These are phyloP conservation scores for Beroe ovata DNA, from an alignment of 37 sponge, comb jelly and placozoan species.

Conservation along the genomic window DNA sequence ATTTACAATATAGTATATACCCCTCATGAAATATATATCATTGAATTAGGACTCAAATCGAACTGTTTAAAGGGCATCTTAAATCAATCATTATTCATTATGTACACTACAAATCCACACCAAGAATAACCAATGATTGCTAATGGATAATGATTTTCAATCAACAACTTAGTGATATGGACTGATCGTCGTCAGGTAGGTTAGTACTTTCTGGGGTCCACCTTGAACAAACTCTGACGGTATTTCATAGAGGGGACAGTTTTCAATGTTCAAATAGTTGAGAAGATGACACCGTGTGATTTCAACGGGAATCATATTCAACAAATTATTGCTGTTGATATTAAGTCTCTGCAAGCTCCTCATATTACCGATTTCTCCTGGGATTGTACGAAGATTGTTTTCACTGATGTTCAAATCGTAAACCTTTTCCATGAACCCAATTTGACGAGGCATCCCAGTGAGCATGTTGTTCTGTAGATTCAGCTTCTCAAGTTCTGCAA, in stretches of 20 bases:
- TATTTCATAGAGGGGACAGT: slow-evolving; percentile 26
- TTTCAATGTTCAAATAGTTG: slow-evolving; percentile 39
- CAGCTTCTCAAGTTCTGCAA: slow-evolving; percentile 47
- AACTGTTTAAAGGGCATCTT: no score
- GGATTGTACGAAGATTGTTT: slow-evolving; percentile 40
- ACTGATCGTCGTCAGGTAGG: slow-evolving; percentile 14
- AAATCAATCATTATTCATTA: no score
- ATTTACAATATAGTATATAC: no score
- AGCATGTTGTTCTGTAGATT: slow-evolving; percentile 23
- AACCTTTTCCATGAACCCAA: slow-evolving; percentile 37
- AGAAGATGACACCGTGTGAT: slow-evolving; percentile 7
- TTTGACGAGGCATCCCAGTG: slow-evolving; percentile 11
- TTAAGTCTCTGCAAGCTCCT: slow-evolving; percentile 47
- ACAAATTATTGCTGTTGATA: slow-evolving; percentile 5
- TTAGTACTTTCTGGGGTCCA: slow-evolving; percentile 37
- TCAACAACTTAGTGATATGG: slow-evolving; percentile 23
- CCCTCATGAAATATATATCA: no score
- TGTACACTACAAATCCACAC: not conserved
- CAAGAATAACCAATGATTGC: not conserved
- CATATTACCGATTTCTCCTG: slow-evolving; percentile 44
- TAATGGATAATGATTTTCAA: not conserved
- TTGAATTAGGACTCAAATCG: no score
- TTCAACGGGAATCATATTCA: slow-evolving; percentile 58
- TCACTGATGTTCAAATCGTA: slow-evolving; percentile 60
- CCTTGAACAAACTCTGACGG: not conserved